Evolutionary conservation across 2,888 invertebrate genomes (phyloP).

Genomic region (Leptodirus hochenwartii): DNA sequence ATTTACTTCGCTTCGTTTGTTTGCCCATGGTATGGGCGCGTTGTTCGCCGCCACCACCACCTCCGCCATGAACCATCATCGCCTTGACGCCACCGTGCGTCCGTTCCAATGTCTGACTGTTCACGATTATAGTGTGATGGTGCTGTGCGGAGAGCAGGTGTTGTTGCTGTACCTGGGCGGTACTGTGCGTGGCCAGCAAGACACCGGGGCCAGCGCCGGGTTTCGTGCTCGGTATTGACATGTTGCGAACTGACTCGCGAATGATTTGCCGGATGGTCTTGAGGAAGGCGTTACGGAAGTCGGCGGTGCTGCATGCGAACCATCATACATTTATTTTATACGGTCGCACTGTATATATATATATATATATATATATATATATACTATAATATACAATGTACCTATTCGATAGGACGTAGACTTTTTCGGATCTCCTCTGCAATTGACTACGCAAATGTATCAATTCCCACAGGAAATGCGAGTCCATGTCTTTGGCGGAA

Average conservation of each 20-base stretch:
- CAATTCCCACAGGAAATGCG: conserved; percentile 93
- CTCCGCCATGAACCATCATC: conserved; percentile 45
- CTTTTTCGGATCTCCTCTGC: conserved; percentile 87
- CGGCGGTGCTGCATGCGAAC: conserved; percentile 54
- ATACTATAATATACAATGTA: no score
- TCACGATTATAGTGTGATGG: conserved; percentile 22
- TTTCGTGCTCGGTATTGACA: conserved; percentile 78
- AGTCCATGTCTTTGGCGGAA: conserved; percentile 88
- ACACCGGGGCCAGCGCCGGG: conserved; percentile 34
- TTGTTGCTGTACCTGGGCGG: no score
- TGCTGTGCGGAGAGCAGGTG: no score
- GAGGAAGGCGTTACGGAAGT: conserved; percentile 92
- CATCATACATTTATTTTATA: no score
- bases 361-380: no score
- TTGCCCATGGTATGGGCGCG: conserved; percentile 73
- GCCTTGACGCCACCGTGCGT: conserved; percentile 15
- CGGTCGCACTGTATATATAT: no score
- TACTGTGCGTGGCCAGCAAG: conserved; percentile 23
- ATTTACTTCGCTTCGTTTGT: conserved; percentile 56
- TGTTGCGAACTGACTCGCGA: conserved; percentile 89
- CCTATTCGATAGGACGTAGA: conserved; percentile 93
- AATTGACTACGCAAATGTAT: conserved; percentile 87
- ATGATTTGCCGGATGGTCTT: conserved; percentile 95
- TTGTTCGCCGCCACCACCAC: no score
- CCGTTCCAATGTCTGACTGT: conserved; percentile 37